phyloP scores from a whole-genome alignment of 2,888 invertebrate species.

The Chloroclysta siterata region DNA sequence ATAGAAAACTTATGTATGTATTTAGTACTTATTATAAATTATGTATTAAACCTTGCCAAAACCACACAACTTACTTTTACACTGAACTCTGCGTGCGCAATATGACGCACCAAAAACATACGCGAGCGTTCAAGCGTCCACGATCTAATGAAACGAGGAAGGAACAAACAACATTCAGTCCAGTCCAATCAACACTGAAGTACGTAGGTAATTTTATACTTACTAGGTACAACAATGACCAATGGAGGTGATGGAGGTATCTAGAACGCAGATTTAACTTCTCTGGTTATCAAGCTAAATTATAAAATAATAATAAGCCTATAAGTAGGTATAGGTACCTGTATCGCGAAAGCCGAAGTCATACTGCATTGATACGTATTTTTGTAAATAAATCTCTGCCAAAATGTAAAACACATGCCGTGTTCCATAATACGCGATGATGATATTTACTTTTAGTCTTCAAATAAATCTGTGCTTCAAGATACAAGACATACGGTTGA shows the following conservation, averaged over 20 bases:
- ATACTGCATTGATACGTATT: conserved; percentile 10
- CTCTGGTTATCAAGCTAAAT: neutral
- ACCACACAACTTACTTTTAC: no score
- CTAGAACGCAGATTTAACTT: neutral
- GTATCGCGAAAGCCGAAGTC: conserved; percentile 9
- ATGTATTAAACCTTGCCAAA: no score
- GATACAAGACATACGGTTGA: conserved; percentile 6
- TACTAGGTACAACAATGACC: neutral
- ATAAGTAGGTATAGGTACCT: neutral
- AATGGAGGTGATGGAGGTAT: no score
- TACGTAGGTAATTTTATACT: neutral
- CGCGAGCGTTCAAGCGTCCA: conserved; percentile 12
- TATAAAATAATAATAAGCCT: neutral
- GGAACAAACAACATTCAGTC: neutral
- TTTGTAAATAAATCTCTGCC: conserved; percentile 22
- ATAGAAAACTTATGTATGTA: no score
- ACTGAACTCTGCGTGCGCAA: no score
- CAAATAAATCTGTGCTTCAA: conserved; percentile 21
- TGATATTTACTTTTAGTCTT: conserved; percentile 42
- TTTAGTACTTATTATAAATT: no score
- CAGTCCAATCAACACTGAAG: neutral
- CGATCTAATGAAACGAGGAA: conserved; percentile 21
- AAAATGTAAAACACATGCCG: conserved; percentile 8
- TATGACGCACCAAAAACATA: conserved; percentile 3
- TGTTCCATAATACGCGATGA: neutral